Evolutionary conservation across 2,888 invertebrate genomes (phyloP), one percentile per base, ranked within the genome.

Genomic region (Rugalucina vietnamica): DNA sequence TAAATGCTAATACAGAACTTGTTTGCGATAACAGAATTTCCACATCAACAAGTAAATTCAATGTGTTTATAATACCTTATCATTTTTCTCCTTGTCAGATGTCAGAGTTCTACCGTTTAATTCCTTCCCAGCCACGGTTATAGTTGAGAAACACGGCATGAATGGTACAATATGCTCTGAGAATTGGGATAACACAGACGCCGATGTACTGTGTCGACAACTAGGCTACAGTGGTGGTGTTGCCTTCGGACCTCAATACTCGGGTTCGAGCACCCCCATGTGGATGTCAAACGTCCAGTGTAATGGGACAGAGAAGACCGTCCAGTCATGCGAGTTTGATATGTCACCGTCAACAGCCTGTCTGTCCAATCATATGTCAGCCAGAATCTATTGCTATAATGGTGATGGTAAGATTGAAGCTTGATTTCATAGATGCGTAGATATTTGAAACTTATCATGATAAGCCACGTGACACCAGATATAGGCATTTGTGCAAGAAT

Each of bases 221-320:
- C 75, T 91, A 32, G 89, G 88, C 14, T 89, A 88, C 78, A 74
- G 70, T 18, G 89, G 90, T 0, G 90, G 90, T 18, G 89, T 89
- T 3, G 89, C 90, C 18, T 90, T 90, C 85, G 91, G 90, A 0
- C 86, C 89, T 0, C 75, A 86, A 21, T 89, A 88, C 37, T 90
- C 87, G 72, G 80, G 88, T 37, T 88, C 89, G 0, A 86, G 86
- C 27, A 89, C 88, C 0, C 90, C 91, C 3, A 89, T 89, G 18
- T 89, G 90, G 90, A 88, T 93, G 87, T 89, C 91, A 14, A 87
- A 85, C 79, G 89, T 91, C 10, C 84, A 85, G 39, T 93, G 93
- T 77, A 83, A 84, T 8, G 92, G 91, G 1, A 84, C 71, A 0
- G 92, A 92, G 78, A 79, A 57, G 18, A 81, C 79, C 10, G 86